Evolutionary conservation across 2,888 invertebrate species (phyloP).

Genomic region (Ctena decussata): DNA sequence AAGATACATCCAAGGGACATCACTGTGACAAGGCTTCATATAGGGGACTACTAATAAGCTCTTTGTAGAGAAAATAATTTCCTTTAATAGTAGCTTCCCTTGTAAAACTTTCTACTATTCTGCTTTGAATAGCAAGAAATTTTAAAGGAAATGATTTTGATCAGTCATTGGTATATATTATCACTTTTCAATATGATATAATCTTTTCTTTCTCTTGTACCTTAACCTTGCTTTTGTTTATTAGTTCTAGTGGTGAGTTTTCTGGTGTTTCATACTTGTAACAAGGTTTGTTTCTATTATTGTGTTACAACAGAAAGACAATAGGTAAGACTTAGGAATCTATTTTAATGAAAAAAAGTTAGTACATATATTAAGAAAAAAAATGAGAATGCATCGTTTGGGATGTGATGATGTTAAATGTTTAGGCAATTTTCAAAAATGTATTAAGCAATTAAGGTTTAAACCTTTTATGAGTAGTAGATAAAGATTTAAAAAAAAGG

Average conservation of each 20-base stretch:
- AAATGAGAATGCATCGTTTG: too few species aligned
- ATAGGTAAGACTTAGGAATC: neutral
- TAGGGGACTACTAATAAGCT: too few species aligned
- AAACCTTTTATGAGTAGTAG: too few species aligned
- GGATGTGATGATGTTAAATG: neutral
- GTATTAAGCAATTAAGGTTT: too few species aligned
- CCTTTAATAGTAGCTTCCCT: too few species aligned
- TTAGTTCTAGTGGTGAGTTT: conserved; percentile 11
- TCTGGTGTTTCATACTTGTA: conserved; percentile 1
- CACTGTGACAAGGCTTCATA: too few species aligned
- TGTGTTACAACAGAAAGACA: neutral
- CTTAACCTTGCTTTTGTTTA: conserved; percentile 17
- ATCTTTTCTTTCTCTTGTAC: neutral
- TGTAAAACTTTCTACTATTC: too few species aligned
- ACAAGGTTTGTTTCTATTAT: neutral
- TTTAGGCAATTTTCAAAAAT: neutral
- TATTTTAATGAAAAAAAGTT: too few species aligned
- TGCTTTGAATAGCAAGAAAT: too few species aligned
- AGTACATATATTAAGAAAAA: too few species aligned
- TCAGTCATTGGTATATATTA: conserved; percentile 10
- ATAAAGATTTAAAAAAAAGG: neutral
- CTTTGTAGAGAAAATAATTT: too few species aligned
- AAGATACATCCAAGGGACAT: too few species aligned
- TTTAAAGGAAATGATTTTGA: conserved; percentile 12
- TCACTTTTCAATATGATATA: neutral